Conservation (phyloP, 2,113 vertebrate genomes). For the Rhinolophus ferrumequinum region DNA sequence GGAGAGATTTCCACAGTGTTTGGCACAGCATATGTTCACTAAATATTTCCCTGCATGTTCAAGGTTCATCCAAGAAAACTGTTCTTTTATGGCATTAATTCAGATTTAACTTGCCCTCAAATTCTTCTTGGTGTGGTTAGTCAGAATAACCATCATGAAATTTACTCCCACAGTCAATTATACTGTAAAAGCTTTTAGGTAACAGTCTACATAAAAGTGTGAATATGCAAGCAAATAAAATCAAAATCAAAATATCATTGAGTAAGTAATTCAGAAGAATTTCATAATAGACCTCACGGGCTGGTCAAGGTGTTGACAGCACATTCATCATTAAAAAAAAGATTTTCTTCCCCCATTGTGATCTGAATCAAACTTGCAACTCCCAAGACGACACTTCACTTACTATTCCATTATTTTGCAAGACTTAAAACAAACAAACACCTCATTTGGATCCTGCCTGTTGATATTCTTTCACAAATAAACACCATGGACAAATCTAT, state of each 20-base stretch:
- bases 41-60: neutral
- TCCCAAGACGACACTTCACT: neutral
- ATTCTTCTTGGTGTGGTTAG: neutral
- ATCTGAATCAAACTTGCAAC: neutral
- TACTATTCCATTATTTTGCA: neutral
- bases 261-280: neutral
- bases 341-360: neutral
- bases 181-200: neutral
- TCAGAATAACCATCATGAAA: slow-evolving; percentile 2
- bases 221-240: neutral
- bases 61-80: neutral
- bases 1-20: neutral
- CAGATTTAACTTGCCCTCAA: neutral
- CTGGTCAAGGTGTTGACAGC: neutral
- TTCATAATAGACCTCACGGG: neutral
- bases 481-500: neutral
- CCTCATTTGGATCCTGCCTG: neutral
- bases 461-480: neutral
- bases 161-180: neutral
- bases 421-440: neutral
- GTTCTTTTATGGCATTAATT: neutral
- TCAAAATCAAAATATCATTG: neutral
- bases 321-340: neutral
- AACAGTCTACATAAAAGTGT: neutral
- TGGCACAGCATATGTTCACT: neutral